Conservation (phyloP, 2,888 invertebrate genomes). For the Aphodius granarius region DNA sequence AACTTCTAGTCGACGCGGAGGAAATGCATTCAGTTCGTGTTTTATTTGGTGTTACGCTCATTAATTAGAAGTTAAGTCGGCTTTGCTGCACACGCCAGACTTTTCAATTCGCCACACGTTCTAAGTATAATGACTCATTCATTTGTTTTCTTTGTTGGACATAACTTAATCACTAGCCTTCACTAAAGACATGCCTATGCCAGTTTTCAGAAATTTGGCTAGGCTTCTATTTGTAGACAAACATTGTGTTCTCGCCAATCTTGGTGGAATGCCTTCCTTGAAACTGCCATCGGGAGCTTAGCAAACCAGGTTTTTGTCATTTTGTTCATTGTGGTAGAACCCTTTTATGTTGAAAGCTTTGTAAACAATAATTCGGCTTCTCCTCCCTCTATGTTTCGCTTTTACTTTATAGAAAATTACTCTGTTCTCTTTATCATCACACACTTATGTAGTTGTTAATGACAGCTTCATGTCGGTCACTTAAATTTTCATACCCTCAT, state of each 20-base stretch:
- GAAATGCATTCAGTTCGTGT: slow-evolving; percentile 13
- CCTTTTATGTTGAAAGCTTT: too few relatives aligned
- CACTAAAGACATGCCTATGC: not conserved
- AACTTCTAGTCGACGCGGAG: slow-evolving; percentile 13
- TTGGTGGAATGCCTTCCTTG: too few relatives aligned
- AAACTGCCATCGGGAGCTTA: too few relatives aligned
- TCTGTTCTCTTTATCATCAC: too few relatives aligned
- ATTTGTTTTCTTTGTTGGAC: not conserved
- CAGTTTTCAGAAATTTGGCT: not conserved
- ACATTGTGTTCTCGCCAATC: too few relatives aligned
- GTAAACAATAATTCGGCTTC: too few relatives aligned
- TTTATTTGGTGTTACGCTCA: not conserved
- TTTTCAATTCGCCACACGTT: not conserved
- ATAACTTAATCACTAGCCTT: not conserved
- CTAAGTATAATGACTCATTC: not conserved
- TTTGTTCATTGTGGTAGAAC: too few relatives aligned
- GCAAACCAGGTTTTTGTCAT: too few relatives aligned
- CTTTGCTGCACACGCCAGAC: not conserved
- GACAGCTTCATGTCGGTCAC: too few relatives aligned
- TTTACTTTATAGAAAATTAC: too few relatives aligned
- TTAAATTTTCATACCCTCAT: not conserved
- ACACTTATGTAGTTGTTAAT: not conserved
- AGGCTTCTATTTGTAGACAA: not conserved
- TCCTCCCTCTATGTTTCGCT: too few relatives aligned
- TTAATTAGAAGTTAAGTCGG: not conserved